phyloP scores from a whole-genome alignment of 2,888 invertebrate genomes.

The Acanthopleura granulata region DNA sequence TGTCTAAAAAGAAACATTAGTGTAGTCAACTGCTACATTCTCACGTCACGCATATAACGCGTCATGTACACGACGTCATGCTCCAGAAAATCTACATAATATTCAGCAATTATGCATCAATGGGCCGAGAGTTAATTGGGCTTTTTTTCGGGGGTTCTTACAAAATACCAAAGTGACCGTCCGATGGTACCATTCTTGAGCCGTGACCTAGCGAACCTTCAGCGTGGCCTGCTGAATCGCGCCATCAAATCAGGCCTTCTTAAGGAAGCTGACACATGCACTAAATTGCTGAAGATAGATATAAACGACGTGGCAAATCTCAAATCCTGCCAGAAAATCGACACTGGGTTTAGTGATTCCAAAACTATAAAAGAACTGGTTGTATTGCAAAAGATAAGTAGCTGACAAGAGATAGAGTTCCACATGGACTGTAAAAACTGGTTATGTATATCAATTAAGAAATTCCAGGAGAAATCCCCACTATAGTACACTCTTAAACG shows the following conservation, averaged over 20 bases:
- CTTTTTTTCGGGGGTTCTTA: too few species aligned
- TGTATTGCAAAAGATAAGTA: slow-evolving; percentile 6
- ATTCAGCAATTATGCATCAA: slow-evolving; percentile 33
- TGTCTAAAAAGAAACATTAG: too few species aligned
- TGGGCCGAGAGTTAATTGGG: slow-evolving; percentile 19
- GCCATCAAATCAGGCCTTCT: not conserved
- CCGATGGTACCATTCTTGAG: not conserved
- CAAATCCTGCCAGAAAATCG: not conserved
- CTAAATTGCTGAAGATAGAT: not conserved
- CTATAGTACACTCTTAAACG: slow-evolving; percentile 3
- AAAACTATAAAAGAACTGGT: slow-evolving; percentile 3
- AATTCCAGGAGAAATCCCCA: slow-evolving; percentile 8
- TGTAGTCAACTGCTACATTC: too few species aligned
- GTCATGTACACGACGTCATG: too few species aligned
- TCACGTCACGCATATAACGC: too few species aligned
- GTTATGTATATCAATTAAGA: not conserved
- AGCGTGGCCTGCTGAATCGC: not conserved
- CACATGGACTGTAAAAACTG: not conserved
- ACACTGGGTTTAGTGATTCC: slow-evolving; percentile 18
- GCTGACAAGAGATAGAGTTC: not conserved
- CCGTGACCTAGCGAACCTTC: not conserved
- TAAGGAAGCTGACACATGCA: not conserved
- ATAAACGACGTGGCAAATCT: not conserved
- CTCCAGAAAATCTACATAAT: not conserved
- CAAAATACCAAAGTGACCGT: too few species aligned